These are phyloP conservation scores for Lamprotornis superbus DNA, from an alignment of 2,113 vertebrate species.

Conservation along the genomic window DNA sequence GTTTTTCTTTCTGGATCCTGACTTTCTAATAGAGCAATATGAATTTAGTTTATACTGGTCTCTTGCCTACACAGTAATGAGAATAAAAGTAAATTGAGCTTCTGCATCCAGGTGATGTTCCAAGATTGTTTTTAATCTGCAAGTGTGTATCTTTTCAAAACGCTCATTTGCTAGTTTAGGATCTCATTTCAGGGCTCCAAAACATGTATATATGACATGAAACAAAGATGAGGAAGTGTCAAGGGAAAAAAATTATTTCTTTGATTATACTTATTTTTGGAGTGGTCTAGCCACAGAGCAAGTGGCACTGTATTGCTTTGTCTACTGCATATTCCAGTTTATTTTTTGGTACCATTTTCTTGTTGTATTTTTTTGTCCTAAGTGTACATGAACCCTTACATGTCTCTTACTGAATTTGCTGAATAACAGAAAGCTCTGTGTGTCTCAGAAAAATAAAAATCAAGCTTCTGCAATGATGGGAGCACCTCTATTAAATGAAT, in stretches of 20 bases:
- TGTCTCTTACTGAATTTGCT: constrained; percentile 19
- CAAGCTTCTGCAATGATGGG: background rate
- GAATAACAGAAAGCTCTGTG: background rate
- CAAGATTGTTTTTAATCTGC: background rate
- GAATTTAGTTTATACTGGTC: background rate
- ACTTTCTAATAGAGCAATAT: background rate
- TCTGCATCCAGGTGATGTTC: background rate
- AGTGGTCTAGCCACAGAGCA: background rate
- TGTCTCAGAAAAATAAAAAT: background rate
- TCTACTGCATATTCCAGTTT: background rate
- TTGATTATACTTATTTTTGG: background rate
- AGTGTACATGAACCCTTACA: background rate
- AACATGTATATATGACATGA: background rate
- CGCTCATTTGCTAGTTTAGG: background rate
- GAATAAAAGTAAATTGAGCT: background rate
- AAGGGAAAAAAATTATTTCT: background rate
- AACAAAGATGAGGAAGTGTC: background rate
- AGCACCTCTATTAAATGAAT: background rate
- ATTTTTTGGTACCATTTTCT: background rate
- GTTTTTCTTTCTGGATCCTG: background rate
- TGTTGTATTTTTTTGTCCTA: background rate
- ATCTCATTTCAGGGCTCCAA: background rate
- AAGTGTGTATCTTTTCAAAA: background rate
- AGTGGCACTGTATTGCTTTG: background rate
- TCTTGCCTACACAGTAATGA: background rate